Evolutionary conservation across 2,888 invertebrate genomes (phyloP), one percentile per base, ranked within the genome.

Genomic region (Andrena trimmerana): DNA sequence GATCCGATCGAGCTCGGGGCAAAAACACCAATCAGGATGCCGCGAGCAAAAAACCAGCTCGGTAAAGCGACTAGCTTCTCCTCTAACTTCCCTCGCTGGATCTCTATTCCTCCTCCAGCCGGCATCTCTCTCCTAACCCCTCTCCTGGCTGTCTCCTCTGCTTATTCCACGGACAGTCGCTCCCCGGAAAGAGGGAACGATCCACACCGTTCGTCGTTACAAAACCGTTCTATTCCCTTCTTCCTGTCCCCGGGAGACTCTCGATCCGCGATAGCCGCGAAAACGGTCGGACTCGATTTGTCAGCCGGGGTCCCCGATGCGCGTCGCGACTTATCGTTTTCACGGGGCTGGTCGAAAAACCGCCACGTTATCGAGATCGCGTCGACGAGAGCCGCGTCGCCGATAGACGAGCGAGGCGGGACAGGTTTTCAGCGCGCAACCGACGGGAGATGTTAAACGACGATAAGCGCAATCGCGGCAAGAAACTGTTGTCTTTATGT

Each of bases 1-100:
- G 90, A 90, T 91, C 90, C 83, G 86, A 86, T 86, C 87, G 87
- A 84, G 89, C 81, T 83, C 79, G 57, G 73, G 79, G 89, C 90
- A 92, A 92, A 91, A 92, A 91, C 90, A 89, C 87, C 91, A 90
- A 91, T 92, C 91, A 89, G 86, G 89, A 90, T 87, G 87, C 85
- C 83, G 81, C 85, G 83, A 79, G 84, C 90, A 92, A 92, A 91
- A 92, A 92, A 87, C 83, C 60, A 80, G 81, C 82, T 31, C 78
- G 85, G 86, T 86, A 86, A 86, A 90, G 73, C 83, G 86, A 81
- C 90, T 84, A 83, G 84, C 82, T 78, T 71, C 62, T 78, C n/a
- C 79, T 80, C 81, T 68, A 78, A 84, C 66, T 75, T 78, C 66
- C 52, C 48, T 77, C 68, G 68, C 63, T 36, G 27, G 10, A 24